Percentiles rank a stretch among this genome's conserved stretches.
Evolutionary conservation across 2,888 invertebrate species (phyloP).

Genomic region (Oscheius onirici): DNA sequence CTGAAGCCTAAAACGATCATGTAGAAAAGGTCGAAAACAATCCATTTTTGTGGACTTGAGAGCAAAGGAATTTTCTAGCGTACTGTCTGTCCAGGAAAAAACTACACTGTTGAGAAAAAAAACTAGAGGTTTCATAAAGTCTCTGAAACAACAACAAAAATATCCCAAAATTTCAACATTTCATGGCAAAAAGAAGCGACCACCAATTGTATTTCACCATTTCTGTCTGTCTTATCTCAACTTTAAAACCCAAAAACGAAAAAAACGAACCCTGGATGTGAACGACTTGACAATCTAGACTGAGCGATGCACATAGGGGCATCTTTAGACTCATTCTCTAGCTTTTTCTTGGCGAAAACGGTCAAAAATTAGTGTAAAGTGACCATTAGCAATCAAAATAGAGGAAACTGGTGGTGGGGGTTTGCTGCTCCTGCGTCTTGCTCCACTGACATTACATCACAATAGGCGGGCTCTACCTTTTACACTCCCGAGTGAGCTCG

Average conservation of each 20-base stretch:
- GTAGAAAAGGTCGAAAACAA: too few relatives aligned
- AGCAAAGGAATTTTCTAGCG: too few relatives aligned
- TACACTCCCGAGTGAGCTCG: constrained; percentile 21
- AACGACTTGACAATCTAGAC: constrained; percentile 43
- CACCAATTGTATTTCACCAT: neutral
- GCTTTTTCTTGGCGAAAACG: neutral
- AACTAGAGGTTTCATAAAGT: too few relatives aligned
- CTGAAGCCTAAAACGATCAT: too few relatives aligned
- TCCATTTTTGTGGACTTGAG: too few relatives aligned
- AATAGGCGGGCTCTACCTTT: constrained; percentile 20
- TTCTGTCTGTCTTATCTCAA: neutral
- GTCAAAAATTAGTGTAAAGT: constrained; percentile 1
- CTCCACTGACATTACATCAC: constrained; percentile 32
- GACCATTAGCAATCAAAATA: neutral
- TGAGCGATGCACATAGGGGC: constrained; percentile 49
- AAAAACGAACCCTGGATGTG: constrained; percentile 45
- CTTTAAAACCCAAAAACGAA: neutral
- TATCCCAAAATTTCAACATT: too few relatives aligned
- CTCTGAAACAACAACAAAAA: too few relatives aligned
- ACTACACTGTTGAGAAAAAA: too few relatives aligned
- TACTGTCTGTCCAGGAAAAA: too few relatives aligned
- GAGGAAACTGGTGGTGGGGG: constrained; percentile 1
- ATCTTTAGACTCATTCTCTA: constrained; percentile 46
- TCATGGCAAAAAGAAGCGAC: neutral
- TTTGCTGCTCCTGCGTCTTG: neutral